Evolutionary conservation across 2,888 invertebrate species (phyloP).

Genomic region (Chalcosyrphus nemorum): DNA sequence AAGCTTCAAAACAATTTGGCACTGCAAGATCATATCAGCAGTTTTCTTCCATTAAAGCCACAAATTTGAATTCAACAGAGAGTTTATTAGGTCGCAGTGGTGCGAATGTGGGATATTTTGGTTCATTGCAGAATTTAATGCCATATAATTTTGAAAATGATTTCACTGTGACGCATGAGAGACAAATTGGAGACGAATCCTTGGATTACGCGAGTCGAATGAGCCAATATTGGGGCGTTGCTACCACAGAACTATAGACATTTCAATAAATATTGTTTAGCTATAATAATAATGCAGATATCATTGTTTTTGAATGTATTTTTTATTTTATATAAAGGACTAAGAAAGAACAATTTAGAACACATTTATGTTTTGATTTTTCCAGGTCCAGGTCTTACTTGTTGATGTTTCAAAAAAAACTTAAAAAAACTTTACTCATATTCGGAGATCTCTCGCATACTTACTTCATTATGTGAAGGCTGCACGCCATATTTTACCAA

Average conservation of each 20-base stretch:
- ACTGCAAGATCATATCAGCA: conserved; percentile 91
- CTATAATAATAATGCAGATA: no score
- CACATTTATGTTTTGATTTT: no score
- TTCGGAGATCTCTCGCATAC: no score
- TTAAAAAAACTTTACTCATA: no score
- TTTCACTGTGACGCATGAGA: conserved; percentile 91
- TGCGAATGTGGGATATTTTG: conserved; percentile 93
- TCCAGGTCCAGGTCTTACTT: no score
- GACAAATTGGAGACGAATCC: conserved; percentile 87
- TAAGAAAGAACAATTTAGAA: no score
- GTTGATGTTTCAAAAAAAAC: no score
- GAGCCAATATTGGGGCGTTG: conserved; percentile 96
- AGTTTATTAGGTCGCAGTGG: conserved; percentile 86
- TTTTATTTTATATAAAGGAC: no score
- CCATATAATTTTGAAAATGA: conserved; percentile 93
- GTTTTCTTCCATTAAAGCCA: conserved; percentile 83
- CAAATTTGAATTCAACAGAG: conserved; percentile 80
- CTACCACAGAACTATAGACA: conserved; percentile 89
- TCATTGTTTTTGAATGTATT: no score
- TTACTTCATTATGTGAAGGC: no score
- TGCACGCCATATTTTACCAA: no score
- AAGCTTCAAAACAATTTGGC: conserved; percentile 88
- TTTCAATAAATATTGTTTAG: neutral
- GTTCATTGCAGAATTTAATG: conserved; percentile 91
- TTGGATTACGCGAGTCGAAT: conserved; percentile 91